Evolutionary conservation across 2,797 vertebrate genomes (phyloP).

Genomic region (Sebastolobus altivelis): DNA sequence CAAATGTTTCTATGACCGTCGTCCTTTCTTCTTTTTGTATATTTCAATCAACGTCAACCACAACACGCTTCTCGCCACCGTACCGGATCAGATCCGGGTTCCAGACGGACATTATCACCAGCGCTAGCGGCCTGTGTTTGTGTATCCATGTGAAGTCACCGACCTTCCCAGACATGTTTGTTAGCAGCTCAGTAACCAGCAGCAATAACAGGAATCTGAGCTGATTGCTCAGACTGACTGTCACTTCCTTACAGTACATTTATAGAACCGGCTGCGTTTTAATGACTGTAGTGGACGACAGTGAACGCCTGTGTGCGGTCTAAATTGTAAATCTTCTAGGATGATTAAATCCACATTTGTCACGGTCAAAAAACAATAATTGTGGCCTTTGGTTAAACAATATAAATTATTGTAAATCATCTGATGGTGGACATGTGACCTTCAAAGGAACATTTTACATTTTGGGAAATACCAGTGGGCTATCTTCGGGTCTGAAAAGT

Average conservation of each 20-base stretch:
- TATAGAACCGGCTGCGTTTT: slow-evolving; percentile 39
- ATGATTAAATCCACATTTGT: not conserved
- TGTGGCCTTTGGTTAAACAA: not conserved
- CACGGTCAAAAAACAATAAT: not conserved
- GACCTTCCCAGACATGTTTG: slow-evolving; percentile 69
- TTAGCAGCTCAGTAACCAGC: slow-evolving; percentile 61
- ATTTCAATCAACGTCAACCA: slow-evolving; percentile 5
- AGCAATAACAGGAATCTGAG: slow-evolving; percentile 80
- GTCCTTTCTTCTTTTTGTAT: slow-evolving; percentile 3
- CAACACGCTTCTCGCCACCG: not conserved
- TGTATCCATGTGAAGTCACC: slow-evolving; percentile 56
- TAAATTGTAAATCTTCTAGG: not conserved
- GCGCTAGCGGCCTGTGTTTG: slow-evolving; percentile 48
- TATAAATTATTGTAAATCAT: not conserved
- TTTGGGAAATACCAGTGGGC: not conserved
- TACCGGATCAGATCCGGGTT: slow-evolving; percentile 22
- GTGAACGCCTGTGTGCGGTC: not conserved
- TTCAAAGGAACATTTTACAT: not conserved
- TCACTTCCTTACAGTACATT: slow-evolving; percentile 75
- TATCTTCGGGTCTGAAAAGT: no score
- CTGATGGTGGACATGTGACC: not conserved
- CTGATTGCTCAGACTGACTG: slow-evolving; percentile 72
- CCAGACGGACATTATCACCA: slow-evolving; percentile 28
- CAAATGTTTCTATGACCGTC: not conserved
- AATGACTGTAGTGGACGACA: slow-evolving; percentile 25